Evolutionary conservation across 2,797 vertebrate genomes (phyloP), one percentile per base, ranked within the genome.

Genomic region (Pampus argenteus): DNA sequence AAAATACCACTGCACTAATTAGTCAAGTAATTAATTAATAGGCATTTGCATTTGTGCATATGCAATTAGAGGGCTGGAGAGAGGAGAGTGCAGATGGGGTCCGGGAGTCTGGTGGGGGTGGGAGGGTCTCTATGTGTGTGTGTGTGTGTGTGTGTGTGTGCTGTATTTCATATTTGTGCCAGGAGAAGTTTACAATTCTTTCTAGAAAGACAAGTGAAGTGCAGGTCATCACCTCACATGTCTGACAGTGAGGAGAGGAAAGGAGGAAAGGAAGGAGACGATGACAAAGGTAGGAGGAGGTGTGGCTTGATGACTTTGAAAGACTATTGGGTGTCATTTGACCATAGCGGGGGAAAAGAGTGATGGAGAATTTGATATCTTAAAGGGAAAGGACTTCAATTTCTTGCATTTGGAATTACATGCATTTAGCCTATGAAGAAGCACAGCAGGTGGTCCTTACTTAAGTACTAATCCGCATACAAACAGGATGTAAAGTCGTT

Each of bases 1-100:
- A 95, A 97, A 97, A 98, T 98, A 98, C 96, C 96, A 96, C 97
- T 96, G 96, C 96, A 96, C 97, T 98, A 98, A 98, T 98, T 98
- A 98, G 96, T 97, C 96, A 96, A 97, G 97, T 97, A 97, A 98
- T 98, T 98, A 98, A 98, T 98, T 98, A 98, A 98, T 98, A 98
- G 95, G 92, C 96, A 98, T 98, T 98, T 98, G 97, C 97, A 98
- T 98, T 97, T 97, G 97, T 97, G 97, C 97, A 97, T 97, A 96
- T 96, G 96, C 97, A 97, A 97, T 98, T 97, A 97, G 96, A 95
- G 94, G 96, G 95, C 95, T 95, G 95, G 95, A 96, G 96, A 96
- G 96, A 96, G 93, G 95, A 95, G 95, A 95, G 96, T 96, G 96
- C 96, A 96, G 96, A 96, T 96, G 97, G 97, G 96, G 93, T 92